Evolutionary conservation across 64 coral and sea anemone genomes (phyloP).

Genomic region (Acropora yongei): DNA sequence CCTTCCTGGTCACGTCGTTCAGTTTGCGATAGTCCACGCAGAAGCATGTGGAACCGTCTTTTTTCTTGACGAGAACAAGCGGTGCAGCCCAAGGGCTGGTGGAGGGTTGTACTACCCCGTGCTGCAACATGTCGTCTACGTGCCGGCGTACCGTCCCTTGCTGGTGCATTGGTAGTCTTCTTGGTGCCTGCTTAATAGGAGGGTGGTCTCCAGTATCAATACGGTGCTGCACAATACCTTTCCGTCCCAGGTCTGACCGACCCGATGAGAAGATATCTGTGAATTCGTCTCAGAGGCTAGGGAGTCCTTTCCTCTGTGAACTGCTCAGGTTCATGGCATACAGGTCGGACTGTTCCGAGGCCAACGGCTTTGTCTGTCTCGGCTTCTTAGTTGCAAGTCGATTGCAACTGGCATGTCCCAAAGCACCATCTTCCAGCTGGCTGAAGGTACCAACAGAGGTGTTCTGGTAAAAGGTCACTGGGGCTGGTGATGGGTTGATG

Average conservation of each 20-base stretch:
- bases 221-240: constrained; percentile 31
- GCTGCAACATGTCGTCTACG: constrained; percentile 26
- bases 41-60: constrained; percentile 25
- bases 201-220: constrained; percentile 32
- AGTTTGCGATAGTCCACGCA: constrained; percentile 13
- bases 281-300: not conserved
- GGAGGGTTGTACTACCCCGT: not conserved
- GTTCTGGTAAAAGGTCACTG: not conserved
- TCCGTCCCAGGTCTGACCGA: constrained; percentile 29
- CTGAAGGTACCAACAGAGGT: constrained; percentile 17
- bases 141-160: not conserved
- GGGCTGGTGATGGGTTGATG: not conserved
- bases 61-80: constrained; percentile 9
- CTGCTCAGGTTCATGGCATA: not conserved
- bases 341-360: not conserved
- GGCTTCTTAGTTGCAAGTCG: no score
- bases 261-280: not conserved
- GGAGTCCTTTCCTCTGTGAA: not conserved
- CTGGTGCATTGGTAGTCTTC: constrained; percentile 19
- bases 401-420: not conserved
- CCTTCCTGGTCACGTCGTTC: not conserved
- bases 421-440: not conserved
- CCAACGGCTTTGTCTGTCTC: not conserved
- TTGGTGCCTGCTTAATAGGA: constrained; percentile 28
- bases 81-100: constrained; percentile 6